Evolutionary conservation across 2,797 vertebrate genomes (phyloP).

Genomic region (Halcyon chelicuti): DNA sequence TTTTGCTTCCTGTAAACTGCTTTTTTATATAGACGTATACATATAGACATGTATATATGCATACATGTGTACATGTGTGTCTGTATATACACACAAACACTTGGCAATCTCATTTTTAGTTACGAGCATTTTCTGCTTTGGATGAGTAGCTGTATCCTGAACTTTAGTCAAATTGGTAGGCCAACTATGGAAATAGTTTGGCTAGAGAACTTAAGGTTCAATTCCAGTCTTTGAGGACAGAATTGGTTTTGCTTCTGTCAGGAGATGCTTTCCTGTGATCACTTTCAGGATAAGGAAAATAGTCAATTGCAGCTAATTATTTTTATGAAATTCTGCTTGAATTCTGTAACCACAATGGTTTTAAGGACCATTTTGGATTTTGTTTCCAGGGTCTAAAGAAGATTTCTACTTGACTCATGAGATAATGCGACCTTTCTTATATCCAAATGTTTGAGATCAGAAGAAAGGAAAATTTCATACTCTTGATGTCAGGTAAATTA

Average conservation of each 20-base stretch:
- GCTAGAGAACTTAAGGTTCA: background rate
- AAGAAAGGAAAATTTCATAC: constrained; percentile 73
- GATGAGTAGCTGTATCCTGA: background rate
- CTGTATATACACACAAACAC: background rate
- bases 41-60: background rate
- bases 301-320: background rate
- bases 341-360: constrained; percentile 70
- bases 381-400: constrained; percentile 74
- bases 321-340: constrained; percentile 62
- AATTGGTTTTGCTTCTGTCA: background rate
- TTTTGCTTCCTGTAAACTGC: background rate
- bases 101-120: background rate
- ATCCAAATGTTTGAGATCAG: constrained; percentile 73
- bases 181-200: background rate
- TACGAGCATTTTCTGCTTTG: background rate
- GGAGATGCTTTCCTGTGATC: background rate
- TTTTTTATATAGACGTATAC: background rate
- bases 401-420: constrained; percentile 73
- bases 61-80: background rate
- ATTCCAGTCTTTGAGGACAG: background rate
- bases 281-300: background rate
- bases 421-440: constrained; percentile 72
- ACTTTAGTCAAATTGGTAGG: background rate
- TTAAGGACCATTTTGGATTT: constrained; percentile 75
- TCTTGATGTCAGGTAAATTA: constrained; percentile 75